Base-by-base conservation (phyloP, 92 coral and sea anemone genomes). In the Umimayanthus chanpuru region DNA sequence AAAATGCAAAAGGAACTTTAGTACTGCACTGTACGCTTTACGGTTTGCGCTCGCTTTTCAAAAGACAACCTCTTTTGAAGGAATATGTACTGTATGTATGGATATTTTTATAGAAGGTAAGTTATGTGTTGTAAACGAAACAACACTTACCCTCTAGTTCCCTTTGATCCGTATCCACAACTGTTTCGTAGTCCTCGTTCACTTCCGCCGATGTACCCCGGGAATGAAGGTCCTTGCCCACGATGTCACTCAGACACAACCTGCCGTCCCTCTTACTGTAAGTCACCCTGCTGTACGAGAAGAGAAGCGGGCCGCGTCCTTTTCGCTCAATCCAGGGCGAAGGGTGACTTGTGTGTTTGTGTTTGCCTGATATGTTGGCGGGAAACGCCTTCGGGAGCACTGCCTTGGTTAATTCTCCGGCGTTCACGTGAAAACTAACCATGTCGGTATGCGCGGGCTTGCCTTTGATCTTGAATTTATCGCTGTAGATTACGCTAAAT, bases 301-400 rank as follows among this genome's bases (percentile, higher is more conserved):
- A 82, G 15, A 82, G 86, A 44, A 82, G 20, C 6, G 86, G 86
- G 6, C 86, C 86, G 18, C 86, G 86, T 15, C 86, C 86, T 30
- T 67, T 41, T 28, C 86, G 64, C 40, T 82, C 86, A 28, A 82
- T 39, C 38, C 28, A 43, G 8, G 86, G 77, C 10, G 26, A 12
- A n/a, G 77, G 38, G 40, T 67, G 32, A 66, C 38, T 71, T 40
- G 55, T 82, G n/a, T 21, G 20, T 23, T n/a, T 20, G 43, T 38
- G 77, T 0, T 68, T 82, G 55, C 64, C 86, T 11, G 50, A 40
- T 18, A 82, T 6, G 23, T 82, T 68, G 23, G 36, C 58, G 36
- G 86, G 77, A 43, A 82, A 5, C 77, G 68, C 64, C 58, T n/a
- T 25, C 20, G 86, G 39, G 65, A 9, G 20, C 36, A 82, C 28